phyloP scores from a whole-genome alignment of 2,797 vertebrate species.

The Todus mexicanus region DNA sequence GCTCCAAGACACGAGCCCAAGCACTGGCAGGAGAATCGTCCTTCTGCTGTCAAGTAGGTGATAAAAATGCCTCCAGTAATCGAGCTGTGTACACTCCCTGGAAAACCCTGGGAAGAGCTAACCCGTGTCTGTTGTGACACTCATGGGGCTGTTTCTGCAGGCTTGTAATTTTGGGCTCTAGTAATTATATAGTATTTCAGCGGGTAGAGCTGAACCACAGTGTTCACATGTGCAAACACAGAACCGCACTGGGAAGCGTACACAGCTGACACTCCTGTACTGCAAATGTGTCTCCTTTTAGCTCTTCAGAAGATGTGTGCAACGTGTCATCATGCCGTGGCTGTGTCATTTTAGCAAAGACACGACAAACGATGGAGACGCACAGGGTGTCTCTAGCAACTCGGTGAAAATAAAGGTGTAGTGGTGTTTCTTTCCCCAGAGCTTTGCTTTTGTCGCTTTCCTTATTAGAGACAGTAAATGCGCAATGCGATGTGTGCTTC shows the following conservation, averaged over 20 bases:
- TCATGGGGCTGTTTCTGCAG: not conserved
- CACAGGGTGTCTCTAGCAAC: not conserved
- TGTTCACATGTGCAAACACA: not conserved
- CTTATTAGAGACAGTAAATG: not conserved
- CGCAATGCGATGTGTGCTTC: not conserved
- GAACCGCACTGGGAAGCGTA: accelerated
- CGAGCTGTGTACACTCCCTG: not conserved
- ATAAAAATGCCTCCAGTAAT: not conserved
- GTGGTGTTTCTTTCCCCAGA: not conserved
- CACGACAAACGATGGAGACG: not conserved
- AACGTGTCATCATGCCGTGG: accelerated
- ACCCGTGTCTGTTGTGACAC: not conserved
- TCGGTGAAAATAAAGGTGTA: not conserved
- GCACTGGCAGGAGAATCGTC: not conserved
- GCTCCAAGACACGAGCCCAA: not conserved
- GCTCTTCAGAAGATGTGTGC: not conserved
- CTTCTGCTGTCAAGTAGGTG: not conserved
- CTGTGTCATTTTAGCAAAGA: not conserved
- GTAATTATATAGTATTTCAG: not conserved
- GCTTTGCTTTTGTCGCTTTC: not conserved
- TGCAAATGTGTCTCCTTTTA: not conserved
- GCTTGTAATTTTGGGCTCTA: not conserved
- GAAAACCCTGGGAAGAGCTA: not conserved
- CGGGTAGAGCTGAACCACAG: not conserved
- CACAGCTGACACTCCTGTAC: not conserved